Base-by-base conservation (phyloP, 2,113 vertebrate species). In the Eclectus roratus region DNA sequence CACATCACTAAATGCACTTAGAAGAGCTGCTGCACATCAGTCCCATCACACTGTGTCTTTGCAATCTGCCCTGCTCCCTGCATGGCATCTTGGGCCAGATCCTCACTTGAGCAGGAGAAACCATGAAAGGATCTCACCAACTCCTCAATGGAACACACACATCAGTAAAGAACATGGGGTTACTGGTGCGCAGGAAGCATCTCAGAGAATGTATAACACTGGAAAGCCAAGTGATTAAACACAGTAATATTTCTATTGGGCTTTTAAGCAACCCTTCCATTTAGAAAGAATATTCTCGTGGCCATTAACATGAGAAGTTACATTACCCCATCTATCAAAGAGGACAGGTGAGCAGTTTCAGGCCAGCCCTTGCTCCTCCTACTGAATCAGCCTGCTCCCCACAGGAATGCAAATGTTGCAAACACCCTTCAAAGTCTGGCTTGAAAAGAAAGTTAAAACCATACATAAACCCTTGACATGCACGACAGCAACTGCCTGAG, bases 401-500 rank as follows among this genome's bases (percentile, higher is more conserved):
- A 11, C 4, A 55, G 65, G 5, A 43, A 71, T 85, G 78, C 33
- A 39, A 60, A 33, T 3, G 29, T 9, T 88, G 41, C 6, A 41
- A 84, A 56, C 13, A 31, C 31, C 41, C 77, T 86, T 93, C 60
- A 65, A 58, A 91, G 44, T 35, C 16, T 64, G 13, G 19, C 60
- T 91, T 58, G 55, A 73, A 94, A 65, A 78, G 46, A 50, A 88
- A 74, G 73, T 7, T 33, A 65, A 73, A 77, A 58, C 66, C 85
- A 37, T 0, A 23, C 37, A 29, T 19, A 56, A 81, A 79, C 64
- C 85, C 56, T 89, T 89, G 87, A 73, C 41, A 44, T 17, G 17
- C 76, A 37, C 0, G 11, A 77, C 80, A 95, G 93, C 84, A 63
- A 46, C 63, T 70, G 93, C 93, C 96, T 80, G 93, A 93, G 94